Percentiles rank a stretch among this genome's conserved stretches.
These are phyloP conservation scores for Anguilla anguilla DNA, from an alignment of 2,797 vertebrate genomes.

Conservation along the genomic window DNA sequence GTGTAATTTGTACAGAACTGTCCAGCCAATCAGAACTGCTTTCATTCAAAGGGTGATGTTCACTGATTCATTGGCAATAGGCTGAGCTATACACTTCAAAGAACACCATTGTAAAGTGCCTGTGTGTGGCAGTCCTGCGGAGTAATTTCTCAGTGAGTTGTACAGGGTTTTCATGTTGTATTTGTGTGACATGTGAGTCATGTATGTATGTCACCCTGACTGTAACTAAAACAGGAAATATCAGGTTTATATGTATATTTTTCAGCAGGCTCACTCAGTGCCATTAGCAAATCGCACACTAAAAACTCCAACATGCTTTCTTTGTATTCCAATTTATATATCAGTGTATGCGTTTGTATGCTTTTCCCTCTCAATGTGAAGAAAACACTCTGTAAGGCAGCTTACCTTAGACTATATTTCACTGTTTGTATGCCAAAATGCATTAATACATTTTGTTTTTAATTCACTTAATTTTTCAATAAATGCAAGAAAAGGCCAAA, in stretches of 20 bases:
- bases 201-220: background rate
- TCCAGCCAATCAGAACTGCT: background rate
- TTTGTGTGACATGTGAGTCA: background rate
- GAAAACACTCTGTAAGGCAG: slow-evolving; percentile 62
- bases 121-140: background rate
- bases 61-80: background rate
- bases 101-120: background rate
- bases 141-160: background rate
- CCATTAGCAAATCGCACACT: background rate
- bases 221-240: background rate
- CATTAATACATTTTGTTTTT: slow-evolving; percentile 57
- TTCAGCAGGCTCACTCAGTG: background rate
- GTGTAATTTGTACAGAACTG: background rate
- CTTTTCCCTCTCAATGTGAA: slow-evolving; percentile 69
- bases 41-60: background rate
- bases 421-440: slow-evolving; percentile 61
- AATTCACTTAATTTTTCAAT: slow-evolving; percentile 67
- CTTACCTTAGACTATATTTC: slow-evolving; percentile 62
- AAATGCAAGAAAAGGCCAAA: slow-evolving; percentile 53
- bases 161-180: background rate
- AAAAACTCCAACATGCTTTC: background rate
- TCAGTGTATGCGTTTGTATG: slow-evolving; percentile 40
- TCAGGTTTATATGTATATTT: background rate
- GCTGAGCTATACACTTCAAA: background rate
- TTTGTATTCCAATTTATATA: background rate